These are phyloP conservation scores for Caenorhabditis plicata DNA, from an alignment of 2,888 invertebrate species.

Conservation along the genomic window DNA sequence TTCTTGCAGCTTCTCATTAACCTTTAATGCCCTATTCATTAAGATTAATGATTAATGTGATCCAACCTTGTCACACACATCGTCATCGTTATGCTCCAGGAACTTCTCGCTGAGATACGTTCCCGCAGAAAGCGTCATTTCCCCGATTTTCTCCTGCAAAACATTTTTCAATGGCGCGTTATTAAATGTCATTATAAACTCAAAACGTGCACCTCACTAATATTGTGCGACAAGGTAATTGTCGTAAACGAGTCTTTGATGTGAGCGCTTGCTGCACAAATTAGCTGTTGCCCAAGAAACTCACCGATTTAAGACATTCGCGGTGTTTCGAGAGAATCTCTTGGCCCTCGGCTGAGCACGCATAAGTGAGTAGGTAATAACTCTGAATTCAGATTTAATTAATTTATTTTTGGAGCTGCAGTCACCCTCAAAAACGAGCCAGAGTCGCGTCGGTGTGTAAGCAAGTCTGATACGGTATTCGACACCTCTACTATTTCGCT, in stretches of 20 bases:
- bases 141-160: conserved; percentile 60
- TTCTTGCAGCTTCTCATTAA: conserved; percentile 56
- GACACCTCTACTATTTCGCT: conserved; percentile 59
- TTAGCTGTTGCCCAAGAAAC: conserved; percentile 1
- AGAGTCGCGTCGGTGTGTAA: conserved; percentile 62
- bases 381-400: conserved; percentile 31
- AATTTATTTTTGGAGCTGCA: not conserved
- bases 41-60: too few relatives aligned
- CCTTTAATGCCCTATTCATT: too few relatives aligned
- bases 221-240: too few relatives aligned
- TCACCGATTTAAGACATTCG: conserved; percentile 51
- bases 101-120: conserved; percentile 65
- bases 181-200: too few relatives aligned
- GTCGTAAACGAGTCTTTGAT: not conserved
- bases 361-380: conserved; percentile 63
- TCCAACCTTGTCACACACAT: conserved; percentile 53
- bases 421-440: conserved; percentile 59
- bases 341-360: conserved; percentile 63
- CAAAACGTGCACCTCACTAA: too few relatives aligned
- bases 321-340: conserved; percentile 58
- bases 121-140: conserved; percentile 64
- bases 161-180: not conserved
- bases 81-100: conserved; percentile 52
- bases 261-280: not conserved
- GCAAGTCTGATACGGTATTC: conserved; percentile 51